Base-by-base conservation (phyloP, 2,797 vertebrate species). In the Coilia nasus region DNA sequence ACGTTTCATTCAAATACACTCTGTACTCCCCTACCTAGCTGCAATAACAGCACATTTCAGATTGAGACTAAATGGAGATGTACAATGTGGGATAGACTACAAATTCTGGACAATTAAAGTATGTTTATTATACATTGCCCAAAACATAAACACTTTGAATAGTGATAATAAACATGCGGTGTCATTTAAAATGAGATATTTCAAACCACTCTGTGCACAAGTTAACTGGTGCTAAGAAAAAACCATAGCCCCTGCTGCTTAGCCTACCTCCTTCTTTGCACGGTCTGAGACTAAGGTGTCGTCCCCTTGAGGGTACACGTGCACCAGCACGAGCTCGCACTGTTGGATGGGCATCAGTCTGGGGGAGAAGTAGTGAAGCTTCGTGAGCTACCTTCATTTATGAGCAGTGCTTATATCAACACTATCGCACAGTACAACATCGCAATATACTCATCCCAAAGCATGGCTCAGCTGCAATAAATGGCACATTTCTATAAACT, bases 341-440 rank as follows among this genome's bases (percentile, higher is more conserved):
- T 98, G 97, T 92, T 99, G 98, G 93, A 99, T 98, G 91, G 97
- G 96, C 98, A 99, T 99, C 84, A 99, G 94, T 90, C 98, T 96
- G 84, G 84, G 92, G 87, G 1, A 86, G 44, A 83, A 9, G 85
- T 60, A 31, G 6, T 35, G 41, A 7, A 44, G 6, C 17, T 19
- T 23, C 28, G 12, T 75, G 15, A 6, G 15, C 3, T 15, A 7
- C 6, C 35, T 7, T 44, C 31, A 78, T 31, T 67, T 15, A 67
- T 15, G 10, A 31, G 1, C 25, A 67, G 64, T 28, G 25, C 10
- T 67, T 54, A 54, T 54, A 14, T 54, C 50, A 54, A 54, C 50
- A 54, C 3, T 7, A 54, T 54, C 7, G 7, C 50, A 54, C 50
- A 7, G 7, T 14, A 54, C 57, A 31, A 14, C 67, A 71, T 44